Evolutionary conservation across 1,140 invertebrate species (phyloP).

Genomic region (Tribolium castaneum): DNA sequence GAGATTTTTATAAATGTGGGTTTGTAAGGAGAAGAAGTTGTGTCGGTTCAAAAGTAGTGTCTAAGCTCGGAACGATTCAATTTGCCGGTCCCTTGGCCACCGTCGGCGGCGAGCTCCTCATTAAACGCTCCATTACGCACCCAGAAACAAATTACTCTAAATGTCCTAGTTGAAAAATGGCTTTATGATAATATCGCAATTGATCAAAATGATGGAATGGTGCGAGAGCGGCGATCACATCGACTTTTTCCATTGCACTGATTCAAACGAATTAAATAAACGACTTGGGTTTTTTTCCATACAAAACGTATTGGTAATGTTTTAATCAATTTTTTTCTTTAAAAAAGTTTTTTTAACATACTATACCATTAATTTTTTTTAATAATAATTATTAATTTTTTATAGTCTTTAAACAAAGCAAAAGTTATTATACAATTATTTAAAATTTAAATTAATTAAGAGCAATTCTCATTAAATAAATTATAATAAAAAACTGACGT

Average conservation of each 20-base stretch:
- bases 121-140: constrained; percentile 63
- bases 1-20: not conserved
- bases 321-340: too few relatives aligned
- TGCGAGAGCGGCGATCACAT: not conserved
- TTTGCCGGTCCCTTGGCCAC: constrained; percentile 63
- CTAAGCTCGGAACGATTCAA: constrained; percentile 58
- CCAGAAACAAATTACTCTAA: constrained; percentile 62
- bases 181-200: constrained; percentile 57
- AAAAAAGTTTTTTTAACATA: too few relatives aligned
- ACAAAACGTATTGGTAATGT: too few relatives aligned
- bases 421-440: too few relatives aligned
- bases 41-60: constrained; percentile 8
- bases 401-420: too few relatives aligned
- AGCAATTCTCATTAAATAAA: too few relatives aligned
- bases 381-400: too few relatives aligned
- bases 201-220: constrained; percentile 2
- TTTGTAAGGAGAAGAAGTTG: constrained; percentile 19
- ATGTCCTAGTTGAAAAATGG: constrained; percentile 59
- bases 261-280: not conserved
- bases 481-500: not conserved
- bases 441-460: too few relatives aligned
- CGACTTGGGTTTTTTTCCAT: not conserved
- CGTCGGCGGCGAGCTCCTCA: constrained; percentile 61
- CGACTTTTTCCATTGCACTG: not conserved
- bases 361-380: too few relatives aligned